Evolutionary conservation across 2,113 vertebrate species (phyloP), one percentile per base, ranked within the genome.

Genomic region (Pipra filicauda): DNA sequence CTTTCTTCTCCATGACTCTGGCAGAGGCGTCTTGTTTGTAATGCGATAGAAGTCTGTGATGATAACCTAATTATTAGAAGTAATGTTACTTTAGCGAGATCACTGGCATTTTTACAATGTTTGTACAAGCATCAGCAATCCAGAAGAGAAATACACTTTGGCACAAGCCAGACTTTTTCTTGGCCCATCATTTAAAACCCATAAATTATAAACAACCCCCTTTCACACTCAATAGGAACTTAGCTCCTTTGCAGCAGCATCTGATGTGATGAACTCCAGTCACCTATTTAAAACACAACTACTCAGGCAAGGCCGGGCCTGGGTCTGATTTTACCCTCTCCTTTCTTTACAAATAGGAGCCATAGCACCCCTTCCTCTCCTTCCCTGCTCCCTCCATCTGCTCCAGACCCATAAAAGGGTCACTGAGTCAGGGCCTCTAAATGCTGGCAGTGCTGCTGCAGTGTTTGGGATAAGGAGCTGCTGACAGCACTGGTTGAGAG

Each of bases 131-230:
- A 79, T 78, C 95, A 85, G 93, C 83, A 94, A 78, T 96, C 95
- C 92, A 87, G 80, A 87, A 76, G 87, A 97, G 92, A 93, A 96
- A 97, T 95, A 94, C 94, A 93, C 95, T 97, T 98, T 95, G 95
- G 95, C 94, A 98, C 97, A 98, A 93, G 97, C 95, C 97, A 98
- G 98, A 98, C 97, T 98, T 98, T 98, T 97, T 98, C 98, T 98
- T 98, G 98, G 98, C 98, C 98, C 98, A 97, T 97, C 98, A 98
- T 99, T 99, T 99, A 98, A 98, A 99, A 97, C 97, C 97, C 98
- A 98, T 99, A 98, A 99, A 99, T 99, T 99, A 99, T 98, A 98
- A 98, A 98, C 97, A 98, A 97, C 89, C 97, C 94, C 97, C 98
- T 98, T 98, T 98, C 98, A 98, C 97, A 95, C 98, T 98, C 97